A percentile compares a stretch with the other conserved stretches of the same genome.
Evolutionary conservation across 2,888 invertebrate species (phyloP).

Genomic region (Cyrtodaria siliqua): DNA sequence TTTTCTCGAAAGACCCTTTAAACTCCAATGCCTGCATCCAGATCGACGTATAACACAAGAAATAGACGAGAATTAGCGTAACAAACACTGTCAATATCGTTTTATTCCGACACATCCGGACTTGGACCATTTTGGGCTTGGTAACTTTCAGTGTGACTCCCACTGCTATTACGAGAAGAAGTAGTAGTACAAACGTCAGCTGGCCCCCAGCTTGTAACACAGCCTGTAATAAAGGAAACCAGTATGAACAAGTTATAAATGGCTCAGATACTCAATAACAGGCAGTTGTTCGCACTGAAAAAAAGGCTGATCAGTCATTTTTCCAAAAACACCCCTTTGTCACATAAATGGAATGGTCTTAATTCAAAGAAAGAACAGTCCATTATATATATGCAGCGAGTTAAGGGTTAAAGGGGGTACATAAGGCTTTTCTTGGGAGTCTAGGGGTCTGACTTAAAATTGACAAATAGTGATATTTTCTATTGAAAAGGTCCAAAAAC

Average conservation of each 20-base stretch:
- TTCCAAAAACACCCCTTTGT: no score
- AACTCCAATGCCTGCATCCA: conserved; percentile 80
- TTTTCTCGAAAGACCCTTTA: conserved; percentile 74
- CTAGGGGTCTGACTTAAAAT: no score
- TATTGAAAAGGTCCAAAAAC: no score
- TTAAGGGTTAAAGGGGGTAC: no score
- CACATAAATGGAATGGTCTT: no score
- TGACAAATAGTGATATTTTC: no score
- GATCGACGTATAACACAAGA: conserved; percentile 81
- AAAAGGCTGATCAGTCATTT: no score
- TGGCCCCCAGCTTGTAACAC: conserved; percentile 65
- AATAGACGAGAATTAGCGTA: conserved; percentile 75
- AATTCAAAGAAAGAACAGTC: no score
- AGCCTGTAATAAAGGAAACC: conserved; percentile 62
- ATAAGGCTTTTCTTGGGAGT: no score
- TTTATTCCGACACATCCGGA: conserved; percentile 75
- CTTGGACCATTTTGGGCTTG: conserved; percentile 64
- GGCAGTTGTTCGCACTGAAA: not conserved
- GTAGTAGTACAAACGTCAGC: conserved; percentile 59
- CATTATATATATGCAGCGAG: no score
- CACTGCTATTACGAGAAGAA: conserved; percentile 60
- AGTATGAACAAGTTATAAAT: not conserved
- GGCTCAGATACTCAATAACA: not conserved
- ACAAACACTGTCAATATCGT: conserved; percentile 77
- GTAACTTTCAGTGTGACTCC: conserved; percentile 58